Evolutionary conservation across 2,113 vertebrate genomes (phyloP), one percentile per base, ranked within the genome.

Genomic region (Ameiurus melas): DNA sequence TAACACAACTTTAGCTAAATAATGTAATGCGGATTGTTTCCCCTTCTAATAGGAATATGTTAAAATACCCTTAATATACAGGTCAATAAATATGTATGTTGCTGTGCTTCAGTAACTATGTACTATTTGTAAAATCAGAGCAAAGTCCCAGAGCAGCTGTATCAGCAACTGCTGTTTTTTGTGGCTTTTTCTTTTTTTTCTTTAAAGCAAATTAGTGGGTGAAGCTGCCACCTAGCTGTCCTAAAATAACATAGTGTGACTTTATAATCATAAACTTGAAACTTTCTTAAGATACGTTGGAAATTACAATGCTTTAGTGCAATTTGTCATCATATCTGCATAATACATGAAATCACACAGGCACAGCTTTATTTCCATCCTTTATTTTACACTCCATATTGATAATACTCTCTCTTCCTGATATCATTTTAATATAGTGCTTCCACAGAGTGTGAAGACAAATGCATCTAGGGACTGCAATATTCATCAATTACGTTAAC

Each of bases 401-500:
- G 79, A 83, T 90, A 91, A 90, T 90, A 66, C 85, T 88, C 57
- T 66, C 70, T 85, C 73, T 78, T 62, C 22, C 80, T 83, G 80
- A 79, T 89, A 89, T 85, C 25, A 78, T 68, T 86, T 87, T 86
- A 88, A 86, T 90, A 83, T 25, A 87, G 86, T 80, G 64, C 85
- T 82, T 91, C 83, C 64, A 62, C 86, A 89, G 82, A 87, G 83
- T 83, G 81, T 87, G 83, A 57, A 85, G 85, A 89, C 85, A 87
- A 79, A 89, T 88, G 85, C 71, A 88, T 88, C 80, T 57, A 75
- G 66, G 75, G 70, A 39, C 51, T 33, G 83, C 39, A 80, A 39
- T 85, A 75, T 86, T 84, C 78, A 89, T 90, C 87, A 91, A 81
- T 90, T 80, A 87, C n/a, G 84, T 85, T 91, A 85, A 81, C 84